Evolutionary conservation across 2,797 vertebrate genomes (phyloP).

Genomic region (Eutrigla gurnardus): DNA sequence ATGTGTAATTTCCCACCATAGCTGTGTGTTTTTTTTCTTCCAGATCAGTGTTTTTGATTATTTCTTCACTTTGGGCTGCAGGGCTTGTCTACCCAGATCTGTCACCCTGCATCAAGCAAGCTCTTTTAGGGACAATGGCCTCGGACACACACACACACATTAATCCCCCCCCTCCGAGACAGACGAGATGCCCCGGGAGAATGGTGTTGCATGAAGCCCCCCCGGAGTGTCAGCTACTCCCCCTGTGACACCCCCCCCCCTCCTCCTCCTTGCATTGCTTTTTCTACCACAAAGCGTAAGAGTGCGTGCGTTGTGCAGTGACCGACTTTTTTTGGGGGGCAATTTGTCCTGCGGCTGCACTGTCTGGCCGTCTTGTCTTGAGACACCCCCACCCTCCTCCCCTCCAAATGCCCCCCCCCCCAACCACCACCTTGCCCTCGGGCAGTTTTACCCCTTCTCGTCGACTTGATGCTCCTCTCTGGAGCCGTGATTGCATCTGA

Average conservation of each 20-base stretch:
- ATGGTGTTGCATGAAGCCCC: conserved; percentile 65
- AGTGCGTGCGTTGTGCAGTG: conserved; percentile 71
- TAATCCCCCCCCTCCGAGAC: conserved; percentile 60
- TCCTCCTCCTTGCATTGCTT: conserved; percentile 26
- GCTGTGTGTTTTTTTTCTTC: conserved; percentile 13
- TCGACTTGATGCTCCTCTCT: conserved; percentile 56
- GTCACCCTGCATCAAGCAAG: conserved; percentile 73
- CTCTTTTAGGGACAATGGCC: conserved; percentile 77
- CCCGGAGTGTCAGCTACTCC: conserved; percentile 53
- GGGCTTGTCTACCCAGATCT: conserved; percentile 73
- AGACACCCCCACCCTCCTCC: conserved; percentile 25
- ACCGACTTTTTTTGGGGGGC: conserved; percentile 80
- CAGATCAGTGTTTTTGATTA: conserved; percentile 25
- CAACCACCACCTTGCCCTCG: conserved; percentile 39
- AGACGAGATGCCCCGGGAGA: conserved; percentile 69
- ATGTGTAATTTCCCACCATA: not conserved
- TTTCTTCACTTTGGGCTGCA: conserved; percentile 46
- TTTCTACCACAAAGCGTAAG: conserved; percentile 72
- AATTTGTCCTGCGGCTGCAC: conserved; percentile 75
- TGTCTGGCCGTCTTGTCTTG: conserved; percentile 76
- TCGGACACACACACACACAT: conserved; percentile 21
- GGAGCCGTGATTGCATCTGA: conserved; percentile 69
- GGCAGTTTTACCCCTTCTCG: conserved; percentile 56
- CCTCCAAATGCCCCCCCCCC: not conserved
- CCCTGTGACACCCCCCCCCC: conserved; percentile 39